These are phyloP conservation scores for Scrobipalpa costella DNA, from an alignment of 2,888 invertebrate genomes.

Conservation along the genomic window DNA sequence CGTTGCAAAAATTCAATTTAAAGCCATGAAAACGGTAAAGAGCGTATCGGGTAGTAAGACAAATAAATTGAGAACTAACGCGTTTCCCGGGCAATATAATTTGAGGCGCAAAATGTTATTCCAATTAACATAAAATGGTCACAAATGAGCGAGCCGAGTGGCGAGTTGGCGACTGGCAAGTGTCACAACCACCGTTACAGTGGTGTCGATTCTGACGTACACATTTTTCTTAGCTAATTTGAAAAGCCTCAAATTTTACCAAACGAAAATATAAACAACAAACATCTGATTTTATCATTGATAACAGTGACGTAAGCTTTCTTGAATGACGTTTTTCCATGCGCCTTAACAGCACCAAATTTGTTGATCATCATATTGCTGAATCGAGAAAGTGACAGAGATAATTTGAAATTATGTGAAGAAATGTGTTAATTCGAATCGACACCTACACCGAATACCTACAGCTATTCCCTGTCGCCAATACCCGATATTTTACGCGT, in stretches of 20 bases:
- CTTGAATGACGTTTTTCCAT: too few relatives aligned
- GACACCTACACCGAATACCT: conserved; percentile 35
- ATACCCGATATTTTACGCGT: conserved; percentile 40
- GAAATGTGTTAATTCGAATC: not conserved
- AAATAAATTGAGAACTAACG: conserved; percentile 20
- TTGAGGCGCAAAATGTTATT: conserved; percentile 33
- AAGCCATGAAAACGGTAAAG: not conserved
- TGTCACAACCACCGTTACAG: too few relatives aligned
- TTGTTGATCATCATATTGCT: too few relatives aligned
- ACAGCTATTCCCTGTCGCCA: conserved; percentile 42
- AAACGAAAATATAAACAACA: too few relatives aligned
- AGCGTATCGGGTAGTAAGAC: not conserved
- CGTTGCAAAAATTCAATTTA: not conserved
- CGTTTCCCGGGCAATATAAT: conserved; percentile 20
- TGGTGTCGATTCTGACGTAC: too few relatives aligned
- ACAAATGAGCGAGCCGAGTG: conserved; percentile 36
- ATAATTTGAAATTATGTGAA: too few relatives aligned
- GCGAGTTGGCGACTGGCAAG: conserved; percentile 25
- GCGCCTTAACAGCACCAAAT: too few relatives aligned
- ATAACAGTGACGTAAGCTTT: too few relatives aligned
- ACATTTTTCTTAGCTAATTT: too few relatives aligned
- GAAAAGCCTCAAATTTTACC: too few relatives aligned
- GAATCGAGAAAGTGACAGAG: too few relatives aligned
- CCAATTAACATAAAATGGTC: conserved; percentile 41
- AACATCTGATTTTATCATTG: too few relatives aligned